Evolutionary conservation across 2,797 vertebrate genomes (phyloP), one percentile per base, ranked within the genome.

Genomic region (Cheirogaleus major): DNA sequence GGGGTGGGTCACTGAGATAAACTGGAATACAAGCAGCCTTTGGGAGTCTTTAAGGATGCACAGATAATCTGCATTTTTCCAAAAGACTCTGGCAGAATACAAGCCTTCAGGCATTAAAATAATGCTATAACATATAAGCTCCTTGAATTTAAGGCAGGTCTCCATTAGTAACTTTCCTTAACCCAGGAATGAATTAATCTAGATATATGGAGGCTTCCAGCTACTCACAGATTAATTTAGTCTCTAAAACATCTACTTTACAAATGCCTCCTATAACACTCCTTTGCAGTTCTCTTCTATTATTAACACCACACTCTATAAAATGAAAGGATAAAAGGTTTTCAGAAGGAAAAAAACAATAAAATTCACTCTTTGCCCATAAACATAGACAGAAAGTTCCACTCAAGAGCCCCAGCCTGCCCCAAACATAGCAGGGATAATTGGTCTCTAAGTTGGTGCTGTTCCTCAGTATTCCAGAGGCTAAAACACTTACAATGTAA

Each of bases 401-500:
- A 95, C 94, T 89, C 79, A 59, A 76, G 82, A 67, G 52, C 30
- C 43, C 79, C 30, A 76, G 79, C 9, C 79, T 80, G 23, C 59
- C 88, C 90, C 48, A 69, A 67, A 81, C 22, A 78, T 32, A 87
- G 45, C 81, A 86, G 48, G 6, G 22, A 76, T 86, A 86, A 96
- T 63, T 92, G 92, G 27, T 95, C 83, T 91, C 32, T 88, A 50
- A 73, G 17, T 86, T 78, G 57, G 83, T 92, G 57, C 82, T 13
- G 2, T 80, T 79, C 57, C 57, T 52, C 27, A 41, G 8, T 45
- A 76, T 76, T 69, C 67, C 61, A 76, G 65, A 43, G 57, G 57
- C 78, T 43, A 38, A 82, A 94, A 69, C 89, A 98, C 99, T 99
- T 98, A 99, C 99, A 99, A 99, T 0, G 99, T 99, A 91, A 99